Evolutionary conservation across 2,888 invertebrate genomes (phyloP).

Genomic region (Cataglyphis rosenhaueri): DNA sequence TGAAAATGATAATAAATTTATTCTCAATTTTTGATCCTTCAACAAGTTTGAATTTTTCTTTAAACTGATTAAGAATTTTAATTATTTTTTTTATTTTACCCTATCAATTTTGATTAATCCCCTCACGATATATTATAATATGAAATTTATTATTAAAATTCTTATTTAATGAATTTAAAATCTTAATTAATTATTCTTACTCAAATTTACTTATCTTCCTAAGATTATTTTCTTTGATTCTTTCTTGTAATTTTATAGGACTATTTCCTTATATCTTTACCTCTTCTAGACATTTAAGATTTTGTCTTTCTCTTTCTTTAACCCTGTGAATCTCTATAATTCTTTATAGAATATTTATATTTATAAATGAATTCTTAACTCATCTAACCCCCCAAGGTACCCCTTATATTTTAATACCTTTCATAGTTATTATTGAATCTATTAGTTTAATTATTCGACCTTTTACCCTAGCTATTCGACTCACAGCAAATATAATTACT

Average conservation of each 20-base stretch:
- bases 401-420: constrained; percentile 88
- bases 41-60: background rate
- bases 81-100: constrained; percentile 38
- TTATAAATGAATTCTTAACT: constrained; percentile 88
- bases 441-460: constrained; percentile 91
- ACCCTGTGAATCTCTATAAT: background rate
- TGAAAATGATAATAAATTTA: constrained; percentile 68
- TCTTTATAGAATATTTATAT: background rate
- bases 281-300: background rate
- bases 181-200: background rate
- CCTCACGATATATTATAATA: background rate
- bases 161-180: background rate
- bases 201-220: constrained; percentile 86
- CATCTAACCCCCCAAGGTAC: constrained; percentile 91
- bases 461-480: constrained; percentile 81
- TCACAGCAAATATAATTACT: constrained; percentile 90
- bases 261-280: constrained; percentile 87
- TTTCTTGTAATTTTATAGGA: constrained; percentile 89
- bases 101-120: background rate
- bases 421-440: constrained; percentile 91
- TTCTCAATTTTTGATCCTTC: constrained; percentile 79
- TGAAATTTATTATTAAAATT: background rate
- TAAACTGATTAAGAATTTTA: constrained; percentile 8
- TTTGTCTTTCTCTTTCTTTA: background rate
- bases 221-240: constrained; percentile 83